These are phyloP conservation scores for Eumeta japonica DNA, from an alignment of 1,140 invertebrate genomes.

Conservation along the genomic window DNA sequence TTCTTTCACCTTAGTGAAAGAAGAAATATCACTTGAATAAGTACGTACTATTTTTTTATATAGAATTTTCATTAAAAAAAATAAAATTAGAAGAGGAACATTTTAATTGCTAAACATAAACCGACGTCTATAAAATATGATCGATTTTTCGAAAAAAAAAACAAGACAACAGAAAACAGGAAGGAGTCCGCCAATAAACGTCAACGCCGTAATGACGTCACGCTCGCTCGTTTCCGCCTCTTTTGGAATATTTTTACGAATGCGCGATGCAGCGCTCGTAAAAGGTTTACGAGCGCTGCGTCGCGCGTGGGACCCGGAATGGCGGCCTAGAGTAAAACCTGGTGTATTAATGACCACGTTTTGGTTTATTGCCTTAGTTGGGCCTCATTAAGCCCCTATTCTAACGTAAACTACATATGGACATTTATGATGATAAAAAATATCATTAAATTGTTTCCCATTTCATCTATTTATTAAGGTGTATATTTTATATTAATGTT, in stretches of 20 bases:
- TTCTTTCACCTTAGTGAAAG: background rate
- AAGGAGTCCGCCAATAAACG: slow-evolving; percentile 23
- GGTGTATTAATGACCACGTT: background rate
- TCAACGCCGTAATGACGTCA: slow-evolving; percentile 34
- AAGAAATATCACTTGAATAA: background rate
- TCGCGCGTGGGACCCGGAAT: background rate
- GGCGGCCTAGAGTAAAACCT: background rate
- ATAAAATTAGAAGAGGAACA: background rate
- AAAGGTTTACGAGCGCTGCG: slow-evolving; percentile 35
- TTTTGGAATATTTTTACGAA: slow-evolving; percentile 43
- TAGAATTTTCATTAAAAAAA: background rate
- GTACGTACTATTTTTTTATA: background rate
- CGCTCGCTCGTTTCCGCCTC: slow-evolving; percentile 19
- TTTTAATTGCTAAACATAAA: background rate
- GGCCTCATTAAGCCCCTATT: too few relatives aligned
- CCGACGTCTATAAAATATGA: background rate
- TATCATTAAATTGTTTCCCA: too few relatives aligned
- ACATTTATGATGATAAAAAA: too few relatives aligned
- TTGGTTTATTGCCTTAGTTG: background rate
- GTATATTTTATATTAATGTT: too few relatives aligned
- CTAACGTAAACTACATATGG: too few relatives aligned
- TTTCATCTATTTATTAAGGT: too few relatives aligned
- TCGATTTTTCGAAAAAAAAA: background rate
- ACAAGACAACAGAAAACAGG: background rate
- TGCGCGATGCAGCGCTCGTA: slow-evolving; percentile 32